These are phyloP conservation scores for Micromesistius poutassou DNA, from an alignment of 2,797 vertebrate species.

Conservation along the genomic window DNA sequence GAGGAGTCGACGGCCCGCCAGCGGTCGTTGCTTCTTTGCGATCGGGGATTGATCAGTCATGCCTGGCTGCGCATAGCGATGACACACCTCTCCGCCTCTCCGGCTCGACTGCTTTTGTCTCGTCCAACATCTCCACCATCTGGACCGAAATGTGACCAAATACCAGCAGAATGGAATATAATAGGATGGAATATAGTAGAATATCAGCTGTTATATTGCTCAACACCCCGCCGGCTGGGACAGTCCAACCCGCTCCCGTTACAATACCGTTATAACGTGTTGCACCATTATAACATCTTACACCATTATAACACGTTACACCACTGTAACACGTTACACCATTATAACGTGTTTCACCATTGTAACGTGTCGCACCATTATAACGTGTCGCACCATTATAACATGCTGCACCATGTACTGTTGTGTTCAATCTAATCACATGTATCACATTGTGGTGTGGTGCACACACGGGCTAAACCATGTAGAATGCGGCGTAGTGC, in stretches of 20 bases:
- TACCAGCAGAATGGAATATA: not conserved
- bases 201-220: not conserved
- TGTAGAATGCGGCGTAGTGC: too few relatives aligned
- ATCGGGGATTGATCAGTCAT: constrained; percentile 30
- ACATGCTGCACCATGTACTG: not conserved
- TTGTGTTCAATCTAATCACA: too few relatives aligned
- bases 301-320: too few relatives aligned
- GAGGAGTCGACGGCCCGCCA: not conserved
- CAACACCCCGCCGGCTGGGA: not conserved
- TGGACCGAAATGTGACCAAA: too few relatives aligned
- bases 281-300: too few relatives aligned
- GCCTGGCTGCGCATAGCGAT: constrained; percentile 13
- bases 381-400: not conserved
- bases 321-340: too few relatives aligned
- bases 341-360: too few relatives aligned
- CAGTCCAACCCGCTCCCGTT: not conserved
- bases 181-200: not conserved
- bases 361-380: too few relatives aligned
- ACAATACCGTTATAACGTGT: not conserved
- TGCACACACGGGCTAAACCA: too few relatives aligned
- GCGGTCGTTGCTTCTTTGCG: not conserved
- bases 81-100: not conserved
- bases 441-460: too few relatives aligned
- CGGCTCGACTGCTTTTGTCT: not conserved
- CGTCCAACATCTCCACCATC: not conserved